These are phyloP conservation scores for Plebejus anna DNA, from an alignment of 2,888 invertebrate genomes.

Conservation along the genomic window DNA sequence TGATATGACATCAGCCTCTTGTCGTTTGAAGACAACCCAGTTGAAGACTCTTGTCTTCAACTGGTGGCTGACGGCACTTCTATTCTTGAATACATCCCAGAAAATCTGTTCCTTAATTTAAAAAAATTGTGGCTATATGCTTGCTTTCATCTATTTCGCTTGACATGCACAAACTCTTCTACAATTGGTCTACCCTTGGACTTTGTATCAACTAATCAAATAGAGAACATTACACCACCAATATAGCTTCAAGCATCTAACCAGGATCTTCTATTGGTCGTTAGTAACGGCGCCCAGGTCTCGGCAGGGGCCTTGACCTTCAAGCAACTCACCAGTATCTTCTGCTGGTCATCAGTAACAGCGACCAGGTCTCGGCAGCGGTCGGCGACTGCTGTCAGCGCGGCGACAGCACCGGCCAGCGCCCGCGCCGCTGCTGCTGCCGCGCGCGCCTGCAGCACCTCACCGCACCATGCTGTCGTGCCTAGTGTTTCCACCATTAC, in stretches of 20 bases:
- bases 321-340: constrained; percentile 83
- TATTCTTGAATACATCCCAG: too few species aligned
- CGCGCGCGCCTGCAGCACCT: constrained; percentile 89
- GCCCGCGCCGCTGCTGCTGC: constrained; percentile 87
- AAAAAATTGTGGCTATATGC: too few species aligned
- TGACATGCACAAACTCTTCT: too few species aligned
- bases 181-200: too few species aligned
- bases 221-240: neutral
- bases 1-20: too few species aligned
- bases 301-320: constrained; percentile 48
- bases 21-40: too few species aligned
- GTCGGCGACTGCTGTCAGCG: constrained; percentile 92
- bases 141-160: too few species aligned
- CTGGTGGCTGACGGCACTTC: too few species aligned
- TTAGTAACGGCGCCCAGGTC: constrained; percentile 94
- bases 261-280: constrained; percentile 90
- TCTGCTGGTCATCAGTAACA: constrained; percentile 91
- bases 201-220: too few species aligned
- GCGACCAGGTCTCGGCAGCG: constrained; percentile 92
- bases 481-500: constrained; percentile 84
- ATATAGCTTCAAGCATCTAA: constrained; percentile 50
- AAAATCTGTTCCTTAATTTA: too few species aligned
- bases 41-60: too few species aligned
- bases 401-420: constrained; percentile 88
- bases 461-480: constrained; percentile 80